Evolutionary conservation across 2,797 vertebrate species (phyloP).

Genomic region (Squalus acanthias): DNA sequence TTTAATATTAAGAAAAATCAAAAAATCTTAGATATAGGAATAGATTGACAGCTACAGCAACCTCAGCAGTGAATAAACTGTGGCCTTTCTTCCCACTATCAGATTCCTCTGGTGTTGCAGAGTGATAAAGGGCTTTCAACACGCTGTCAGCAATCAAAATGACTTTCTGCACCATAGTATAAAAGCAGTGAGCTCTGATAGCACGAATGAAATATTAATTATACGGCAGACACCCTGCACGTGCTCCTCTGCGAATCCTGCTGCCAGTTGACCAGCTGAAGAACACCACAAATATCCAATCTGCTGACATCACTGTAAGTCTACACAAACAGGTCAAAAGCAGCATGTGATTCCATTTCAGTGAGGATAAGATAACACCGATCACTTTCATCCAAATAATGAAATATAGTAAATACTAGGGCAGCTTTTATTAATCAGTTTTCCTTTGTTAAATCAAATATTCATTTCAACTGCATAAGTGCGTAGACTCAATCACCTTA

Average conservation of each 20-base stretch:
- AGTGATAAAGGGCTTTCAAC: not conserved
- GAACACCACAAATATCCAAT: not conserved
- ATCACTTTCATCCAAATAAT: constrained; percentile 37
- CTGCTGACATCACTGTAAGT: constrained; percentile 1
- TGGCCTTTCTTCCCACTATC: not conserved
- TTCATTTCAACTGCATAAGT: not conserved
- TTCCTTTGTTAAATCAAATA: constrained; percentile 27
- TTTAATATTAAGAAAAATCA: not conserved
- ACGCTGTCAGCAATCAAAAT: not conserved
- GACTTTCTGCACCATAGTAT: not conserved
- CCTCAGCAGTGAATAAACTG: not conserved
- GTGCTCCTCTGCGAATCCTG: not conserved
- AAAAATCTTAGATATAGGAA: not conserved
- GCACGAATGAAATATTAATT: constrained; percentile 15
- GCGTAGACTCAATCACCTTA: not conserved
- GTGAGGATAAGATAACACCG: not conserved
- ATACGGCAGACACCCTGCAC: not conserved
- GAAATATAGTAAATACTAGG: constrained; percentile 7
- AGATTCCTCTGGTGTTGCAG: not conserved
- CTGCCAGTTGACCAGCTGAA: not conserved
- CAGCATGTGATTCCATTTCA: constrained; percentile 22
- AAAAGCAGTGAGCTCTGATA: not conserved
- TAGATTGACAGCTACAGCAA: not conserved
- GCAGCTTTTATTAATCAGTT: not conserved
- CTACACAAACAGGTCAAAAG: not conserved